Evolutionary conservation across 2,888 invertebrate species (phyloP), one percentile per base, ranked within the genome.

Genomic region (Limulus polyphemus): DNA sequence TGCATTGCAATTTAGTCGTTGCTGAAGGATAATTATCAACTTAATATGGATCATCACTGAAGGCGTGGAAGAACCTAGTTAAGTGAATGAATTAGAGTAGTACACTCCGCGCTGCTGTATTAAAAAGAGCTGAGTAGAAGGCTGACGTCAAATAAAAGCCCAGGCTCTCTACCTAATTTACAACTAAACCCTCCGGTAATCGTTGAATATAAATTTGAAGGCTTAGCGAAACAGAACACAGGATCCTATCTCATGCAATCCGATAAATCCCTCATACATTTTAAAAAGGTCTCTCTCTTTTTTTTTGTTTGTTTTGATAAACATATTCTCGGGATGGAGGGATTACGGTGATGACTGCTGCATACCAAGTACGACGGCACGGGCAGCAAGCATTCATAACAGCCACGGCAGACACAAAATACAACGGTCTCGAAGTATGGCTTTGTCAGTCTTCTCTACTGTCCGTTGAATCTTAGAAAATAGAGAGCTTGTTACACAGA

Each of bases 1-100:
- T 65, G 65, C 65, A 65, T 65, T 63, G 65, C 65, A 65, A 65
- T 65, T 59, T 59, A 59, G 52, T 49, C 51, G 51, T 13, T 14
- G n/a, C 51, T 51, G 61, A 57, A 54, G 63, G 58, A 63, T 66
- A 66, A 66, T 66, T 66, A 66, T 66, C 66, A 66, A 66, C 64
- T 66, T 66, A 66, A 66, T 66, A 66, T 66, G 66, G 66, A 66
- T 66, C 66, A 66, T 66, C 66, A 66, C 62, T 60, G 66, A 60
- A 61, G 55, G 62, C 47, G 60, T 47, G 59, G 51, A 59, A 55
- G 50, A 55, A 54, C 51, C 62, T 64, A 64, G 66, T 66, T 66
- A 66, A 64, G 66, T 62, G 66, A 64, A 66, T 66, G 64, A 66
- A 65, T 63, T 66, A 63, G 64, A 64, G 59, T 14, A n/a, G 32